Percentiles rank a stretch among this genome's conserved stretches.
Conservation (phyloP, 2,797 vertebrate genomes). For the Nannoperca obscura region DNA sequence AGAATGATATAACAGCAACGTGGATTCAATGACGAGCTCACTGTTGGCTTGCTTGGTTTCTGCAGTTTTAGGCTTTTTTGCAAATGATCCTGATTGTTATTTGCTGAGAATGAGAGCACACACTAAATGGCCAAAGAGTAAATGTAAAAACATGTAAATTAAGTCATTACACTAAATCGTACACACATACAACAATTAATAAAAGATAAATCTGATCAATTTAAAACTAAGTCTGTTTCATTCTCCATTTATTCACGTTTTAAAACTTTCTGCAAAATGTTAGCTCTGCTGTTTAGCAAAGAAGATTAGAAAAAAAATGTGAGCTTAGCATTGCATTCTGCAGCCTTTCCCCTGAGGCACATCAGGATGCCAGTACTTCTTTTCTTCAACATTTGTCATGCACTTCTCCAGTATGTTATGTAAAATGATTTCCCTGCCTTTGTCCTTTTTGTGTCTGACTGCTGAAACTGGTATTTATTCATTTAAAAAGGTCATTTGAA, state of each 20-base stretch:
- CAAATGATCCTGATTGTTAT: not conserved
- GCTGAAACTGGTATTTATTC: not conserved
- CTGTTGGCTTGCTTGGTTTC: not conserved
- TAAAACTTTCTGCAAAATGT: not conserved
- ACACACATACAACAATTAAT: not conserved
- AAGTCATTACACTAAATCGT: conserved; percentile 7
- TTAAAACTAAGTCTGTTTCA: not conserved
- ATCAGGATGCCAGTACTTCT: not conserved
- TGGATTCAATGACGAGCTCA: not conserved
- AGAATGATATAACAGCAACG: not conserved
- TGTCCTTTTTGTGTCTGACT: not conserved
- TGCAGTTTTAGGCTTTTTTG: not conserved
- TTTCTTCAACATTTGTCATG: conserved; percentile 6
- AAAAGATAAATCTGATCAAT: conserved; percentile 3
- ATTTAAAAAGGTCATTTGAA: not conserved
- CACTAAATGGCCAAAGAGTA: not conserved
- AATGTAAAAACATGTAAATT: conserved; percentile 12
- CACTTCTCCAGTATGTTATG: not conserved
- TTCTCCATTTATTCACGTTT: not conserved
- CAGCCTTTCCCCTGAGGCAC: not conserved
- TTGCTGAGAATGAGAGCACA: not conserved
- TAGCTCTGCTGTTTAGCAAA: not conserved
- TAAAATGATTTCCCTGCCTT: not conserved
- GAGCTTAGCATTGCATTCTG: not conserved
- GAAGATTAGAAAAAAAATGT: conserved; percentile 9